phyloP scores from a whole-genome alignment of 2,797 vertebrate genomes.

The Xerus rutilus region DNA sequence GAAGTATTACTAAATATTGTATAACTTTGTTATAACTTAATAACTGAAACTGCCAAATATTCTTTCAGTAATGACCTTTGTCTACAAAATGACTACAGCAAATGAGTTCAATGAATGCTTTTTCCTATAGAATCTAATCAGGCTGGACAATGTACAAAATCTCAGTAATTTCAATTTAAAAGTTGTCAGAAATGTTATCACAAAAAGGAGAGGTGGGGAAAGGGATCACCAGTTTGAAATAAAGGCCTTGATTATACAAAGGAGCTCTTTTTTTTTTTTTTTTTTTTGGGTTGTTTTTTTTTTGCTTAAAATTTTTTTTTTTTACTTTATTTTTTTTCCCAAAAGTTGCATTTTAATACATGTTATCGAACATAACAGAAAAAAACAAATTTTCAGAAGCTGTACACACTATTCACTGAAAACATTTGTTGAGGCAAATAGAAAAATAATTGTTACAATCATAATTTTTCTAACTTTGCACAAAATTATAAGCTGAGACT shows the following conservation, averaged over 20 bases:
- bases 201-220: not conserved
- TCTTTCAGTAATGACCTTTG: constrained; percentile 71
- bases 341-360: no score
- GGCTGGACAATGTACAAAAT: not conserved
- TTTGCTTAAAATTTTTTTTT: no score
- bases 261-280: no score
- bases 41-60: constrained; percentile 73
- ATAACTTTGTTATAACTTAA: constrained; percentile 74
- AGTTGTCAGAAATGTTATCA: not conserved
- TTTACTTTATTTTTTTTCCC: no score
- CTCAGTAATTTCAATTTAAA: not conserved
- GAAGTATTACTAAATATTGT: constrained; percentile 52
- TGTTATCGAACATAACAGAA: no score
- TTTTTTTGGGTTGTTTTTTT: no score
- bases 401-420: no score
- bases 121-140: not conserved
- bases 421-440: no score
- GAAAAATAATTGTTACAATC: no score
- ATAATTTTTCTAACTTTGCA: no score
- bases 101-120: not conserved
- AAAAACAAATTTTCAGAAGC: no score
- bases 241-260: not conserved
- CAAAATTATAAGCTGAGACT: no score
- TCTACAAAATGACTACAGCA: not conserved
- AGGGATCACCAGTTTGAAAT: not conserved